Percentiles rank a stretch among this genome's conserved stretches.
phyloP scores from a whole-genome alignment of 2,113 vertebrate genomes.

The Irena cyanogastra region DNA sequence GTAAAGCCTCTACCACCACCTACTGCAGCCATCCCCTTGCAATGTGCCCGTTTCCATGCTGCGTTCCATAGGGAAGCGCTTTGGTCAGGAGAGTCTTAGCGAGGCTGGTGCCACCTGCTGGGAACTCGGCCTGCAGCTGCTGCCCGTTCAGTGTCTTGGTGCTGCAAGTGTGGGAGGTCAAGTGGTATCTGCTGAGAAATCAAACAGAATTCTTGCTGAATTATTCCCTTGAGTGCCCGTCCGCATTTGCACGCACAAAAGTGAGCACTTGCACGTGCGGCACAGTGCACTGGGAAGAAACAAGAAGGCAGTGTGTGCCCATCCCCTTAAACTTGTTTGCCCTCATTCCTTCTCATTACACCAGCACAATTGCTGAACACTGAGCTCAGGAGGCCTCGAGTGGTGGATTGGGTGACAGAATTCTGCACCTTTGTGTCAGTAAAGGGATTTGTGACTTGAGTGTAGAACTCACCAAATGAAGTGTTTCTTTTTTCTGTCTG shows the following conservation, averaged over 20 bases:
- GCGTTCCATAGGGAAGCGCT: fast-evolving
- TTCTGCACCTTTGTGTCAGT: background rate
- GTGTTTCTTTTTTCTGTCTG: background rate
- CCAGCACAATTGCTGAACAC: background rate
- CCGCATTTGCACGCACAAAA: fast-evolving
- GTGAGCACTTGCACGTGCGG: background rate
- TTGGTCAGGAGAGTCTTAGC: background rate
- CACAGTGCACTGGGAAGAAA: background rate
- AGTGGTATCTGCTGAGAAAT: background rate
- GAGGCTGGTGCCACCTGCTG: background rate
- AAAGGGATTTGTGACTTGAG: background rate
- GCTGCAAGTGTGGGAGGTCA: background rate
- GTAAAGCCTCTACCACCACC: background rate
- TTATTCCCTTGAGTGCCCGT: background rate
- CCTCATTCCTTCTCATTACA: background rate
- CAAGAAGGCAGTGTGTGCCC: fast-evolving
- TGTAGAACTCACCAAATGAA: background rate
- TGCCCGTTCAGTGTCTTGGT: fast-evolving
- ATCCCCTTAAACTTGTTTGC: background rate
- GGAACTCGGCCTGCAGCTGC: background rate
- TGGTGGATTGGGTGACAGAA: background rate
- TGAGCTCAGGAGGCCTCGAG: background rate
- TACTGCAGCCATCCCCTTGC: background rate
- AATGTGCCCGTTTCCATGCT: fast-evolving
- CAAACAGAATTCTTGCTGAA: background rate